phyloP scores from a whole-genome alignment of 2,113 vertebrate species.

The Xenus cinereus region DNA sequence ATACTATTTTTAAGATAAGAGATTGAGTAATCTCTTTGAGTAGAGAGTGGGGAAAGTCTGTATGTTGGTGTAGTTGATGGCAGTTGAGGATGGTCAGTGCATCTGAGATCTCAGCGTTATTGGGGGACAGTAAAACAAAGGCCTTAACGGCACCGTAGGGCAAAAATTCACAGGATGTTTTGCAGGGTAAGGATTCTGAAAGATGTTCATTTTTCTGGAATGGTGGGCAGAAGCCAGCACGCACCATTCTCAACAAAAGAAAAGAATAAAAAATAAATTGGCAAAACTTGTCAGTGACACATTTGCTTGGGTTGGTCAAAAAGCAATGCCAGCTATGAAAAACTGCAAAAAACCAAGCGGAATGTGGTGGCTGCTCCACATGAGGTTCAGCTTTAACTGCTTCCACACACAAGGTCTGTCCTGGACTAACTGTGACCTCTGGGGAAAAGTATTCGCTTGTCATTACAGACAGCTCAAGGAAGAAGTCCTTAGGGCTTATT shows the following conservation, averaged over 20 bases:
- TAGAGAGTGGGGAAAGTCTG: background rate
- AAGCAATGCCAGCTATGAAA: background rate
- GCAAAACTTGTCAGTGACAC: background rate
- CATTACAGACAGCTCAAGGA: background rate
- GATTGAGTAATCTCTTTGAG: background rate
- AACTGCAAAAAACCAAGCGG: background rate
- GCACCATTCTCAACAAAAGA: background rate
- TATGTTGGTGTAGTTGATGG: background rate
- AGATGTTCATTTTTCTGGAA: background rate
- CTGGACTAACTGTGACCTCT: background rate
- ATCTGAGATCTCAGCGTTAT: no score
- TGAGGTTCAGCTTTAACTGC: background rate
- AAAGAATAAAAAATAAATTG: background rate
- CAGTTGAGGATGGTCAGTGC: background rate
- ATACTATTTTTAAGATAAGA: background rate
- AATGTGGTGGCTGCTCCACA: background rate
- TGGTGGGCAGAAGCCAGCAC: background rate
- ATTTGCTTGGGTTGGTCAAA: background rate
- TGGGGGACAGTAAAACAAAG: background rate
- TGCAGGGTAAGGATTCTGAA: background rate
- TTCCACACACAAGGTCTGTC: background rate
- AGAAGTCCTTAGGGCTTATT: background rate
- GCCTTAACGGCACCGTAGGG: background rate
- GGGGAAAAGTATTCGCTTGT: background rate
- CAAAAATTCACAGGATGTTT: background rate